phyloP scores from a whole-genome alignment of 1,140 invertebrate species.

The Drosophila oshimai region DNA sequence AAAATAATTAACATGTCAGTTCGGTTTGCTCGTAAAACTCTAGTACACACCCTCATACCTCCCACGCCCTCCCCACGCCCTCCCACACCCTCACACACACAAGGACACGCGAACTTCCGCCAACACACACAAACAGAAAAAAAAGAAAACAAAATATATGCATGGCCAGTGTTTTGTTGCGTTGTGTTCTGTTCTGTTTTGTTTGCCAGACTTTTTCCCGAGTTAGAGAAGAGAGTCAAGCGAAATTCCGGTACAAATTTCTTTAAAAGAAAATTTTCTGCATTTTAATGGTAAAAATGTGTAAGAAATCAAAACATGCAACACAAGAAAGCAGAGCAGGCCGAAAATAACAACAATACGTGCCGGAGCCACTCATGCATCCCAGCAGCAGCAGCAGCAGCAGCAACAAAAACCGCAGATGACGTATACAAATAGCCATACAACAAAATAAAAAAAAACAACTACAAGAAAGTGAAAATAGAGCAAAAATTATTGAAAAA shows the following conservation, averaged over 20 bases:
- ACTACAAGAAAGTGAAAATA: conserved; percentile 4
- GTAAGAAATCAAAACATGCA: conserved; percentile 55
- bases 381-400: neutral
- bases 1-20: conserved; percentile 66
- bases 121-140: neutral
- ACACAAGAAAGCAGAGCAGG: conserved; percentile 15
- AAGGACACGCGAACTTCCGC: neutral
- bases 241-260: conserved; percentile 48
- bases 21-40: conserved; percentile 33
- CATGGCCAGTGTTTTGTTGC: conserved; percentile 1
- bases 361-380: conserved; percentile 9
- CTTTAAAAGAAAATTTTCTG: conserved; percentile 32
- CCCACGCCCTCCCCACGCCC: neutral
- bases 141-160: neutral
- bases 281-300: conserved; percentile 63
- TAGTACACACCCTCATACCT: conserved; percentile 13
- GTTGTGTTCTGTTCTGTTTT: conserved; percentile 16
- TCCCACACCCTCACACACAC: neutral
- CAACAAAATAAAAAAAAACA: neutral
- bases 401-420: conserved; percentile 7
- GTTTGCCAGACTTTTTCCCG: conserved; percentile 3
- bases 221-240: neutral
- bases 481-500: too few species aligned
- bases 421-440: conserved; percentile 36
- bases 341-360: conserved; percentile 10